Base-by-base conservation (phyloP, 2,113 vertebrate genomes). In the Deroptyus accipitrinus region DNA sequence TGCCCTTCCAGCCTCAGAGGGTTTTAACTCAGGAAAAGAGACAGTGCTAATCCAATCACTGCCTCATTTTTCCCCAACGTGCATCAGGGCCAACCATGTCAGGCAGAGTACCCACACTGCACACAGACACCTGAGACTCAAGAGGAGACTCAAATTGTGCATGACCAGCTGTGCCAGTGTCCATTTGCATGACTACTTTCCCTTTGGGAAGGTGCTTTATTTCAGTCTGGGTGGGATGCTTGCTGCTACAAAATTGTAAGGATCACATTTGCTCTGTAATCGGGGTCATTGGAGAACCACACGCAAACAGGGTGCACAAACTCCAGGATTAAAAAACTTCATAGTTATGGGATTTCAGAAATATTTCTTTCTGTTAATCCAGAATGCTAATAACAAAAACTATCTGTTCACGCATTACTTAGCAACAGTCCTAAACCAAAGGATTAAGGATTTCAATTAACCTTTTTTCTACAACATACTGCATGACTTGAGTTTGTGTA, bases 131-230 rank as follows among this genome's bases (percentile, higher is more conserved):
- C 42, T 39, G n/a, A 86, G 22, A 41, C 19, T 24, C 61, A 37
- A 48, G 30, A 64, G 37, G 27, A 87, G 17, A 49, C n/a, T 37
- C 52, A 19, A 1, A 3, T 12, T 42, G 57, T 30, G 35, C 4
- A 16, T 13, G 6, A 48, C 14, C 4, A 0, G 10, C 6, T 48
- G 11, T 16, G 17, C 44, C 62, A 52, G n/a, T 33, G 69, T 22
- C 31, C 11, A 1, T 20, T 3, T 66, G 30, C 19, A 35, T 37
- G 30, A 1, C 3, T 31, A 25, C 51, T 64, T 33, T 1, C 0
- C 17, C 44, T 35, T 28, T 35, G n/a, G 52, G 35, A 57, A 61
- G n/a, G 3, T 0, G 11, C 25, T 73, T 30, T 23, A 44, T 27
- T 18, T 89, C 59, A 52, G 7, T 22, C 25, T 48, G 46, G 54